Base-by-base conservation (phyloP, 1,140 invertebrate species). In the Scylla paramamosain region DNA sequence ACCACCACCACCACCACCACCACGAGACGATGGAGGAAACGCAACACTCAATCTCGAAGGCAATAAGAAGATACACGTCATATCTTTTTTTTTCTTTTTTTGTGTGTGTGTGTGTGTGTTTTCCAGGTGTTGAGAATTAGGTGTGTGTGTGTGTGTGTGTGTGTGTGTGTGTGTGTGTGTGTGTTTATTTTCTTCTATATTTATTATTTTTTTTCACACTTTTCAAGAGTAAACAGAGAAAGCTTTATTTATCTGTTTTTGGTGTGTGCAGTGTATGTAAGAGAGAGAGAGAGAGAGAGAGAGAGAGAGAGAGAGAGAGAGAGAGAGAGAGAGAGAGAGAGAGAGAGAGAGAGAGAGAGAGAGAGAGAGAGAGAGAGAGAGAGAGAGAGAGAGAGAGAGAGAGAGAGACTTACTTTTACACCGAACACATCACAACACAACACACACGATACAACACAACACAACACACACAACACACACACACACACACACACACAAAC, bases 81-180 rank as follows among this genome's bases (percentile, higher is more conserved):
- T 39, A 39, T 59, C 10, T 12, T 1, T 59, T 59, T 12, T 25
- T 32, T 29, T 45, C 6, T 67, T 67, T 25, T 29, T 77, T 29
- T 77, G 83, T 86, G 83, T 86, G 83, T 86, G 83, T 86, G 83
- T 86, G 83, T 25, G 16, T 86, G 83, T 86, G 83, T 86, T n/a
- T n/a, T n/a, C n/a, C 20, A n/a, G 7, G 28, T 0, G 86, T 6
- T 16, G 31, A n/a, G 14, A 7, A 0, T 16, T 32, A 28, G 2
- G 86, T 88, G 86, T 88, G 86, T 88, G 86, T 88, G 86, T 88
- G 86, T 88, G n/a, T 86, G 83, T 86, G 83, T 86, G 83, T 86
- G 83, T 86, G 83, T 86, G 83, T 25, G 16, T 86, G 83, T 86
- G 83, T 86, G 83, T 86, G 86, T 88, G 86, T 88, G 86, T 88